These are phyloP conservation scores for Nomada lathburiana DNA, from an alignment of 2,888 invertebrate species.

Conservation along the genomic window DNA sequence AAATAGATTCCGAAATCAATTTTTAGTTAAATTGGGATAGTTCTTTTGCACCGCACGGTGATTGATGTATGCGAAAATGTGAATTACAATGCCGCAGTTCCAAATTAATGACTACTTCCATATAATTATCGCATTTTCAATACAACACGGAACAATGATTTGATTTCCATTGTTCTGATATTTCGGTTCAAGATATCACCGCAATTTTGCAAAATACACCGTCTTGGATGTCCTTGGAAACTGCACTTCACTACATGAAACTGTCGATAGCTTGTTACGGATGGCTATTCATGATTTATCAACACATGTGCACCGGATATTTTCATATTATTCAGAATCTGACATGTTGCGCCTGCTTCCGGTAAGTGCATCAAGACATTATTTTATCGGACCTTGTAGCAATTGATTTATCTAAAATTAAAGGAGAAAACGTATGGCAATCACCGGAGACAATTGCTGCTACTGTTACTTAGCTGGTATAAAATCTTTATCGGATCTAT, in stretches of 20 bases:
- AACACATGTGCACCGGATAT: slow-evolving; percentile 90
- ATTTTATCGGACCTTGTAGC: neutral
- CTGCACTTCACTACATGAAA: slow-evolving; percentile 91
- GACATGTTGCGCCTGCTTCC: slow-evolving; percentile 90
- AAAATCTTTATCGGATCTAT: slow-evolving; percentile 90
- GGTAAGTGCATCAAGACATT: slow-evolving; percentile 81
- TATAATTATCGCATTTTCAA: too few species aligned
- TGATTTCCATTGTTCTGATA: too few species aligned
- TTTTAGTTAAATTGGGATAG: too few species aligned
- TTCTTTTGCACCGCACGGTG: too few species aligned
- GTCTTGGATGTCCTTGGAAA: slow-evolving; percentile 92
- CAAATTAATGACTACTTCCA: too few species aligned
- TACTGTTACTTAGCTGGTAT: slow-evolving; percentile 94
- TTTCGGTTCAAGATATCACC: slow-evolving; percentile 83
- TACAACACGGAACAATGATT: too few species aligned
- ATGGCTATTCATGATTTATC: slow-evolving; percentile 94
- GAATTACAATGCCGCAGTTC: too few species aligned
- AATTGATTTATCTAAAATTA: slow-evolving; percentile 17
- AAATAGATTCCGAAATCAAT: too few species aligned
- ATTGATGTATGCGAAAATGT: too few species aligned
- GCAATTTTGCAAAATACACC: slow-evolving; percentile 88
- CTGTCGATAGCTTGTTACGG: slow-evolving; percentile 94
- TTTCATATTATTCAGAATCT: slow-evolving; percentile 89
- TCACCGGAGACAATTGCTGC: slow-evolving; percentile 96
- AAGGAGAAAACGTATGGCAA: slow-evolving; percentile 86